These are phyloP conservation scores for Cyphomyrmex costatus DNA, from an alignment of 1,140 invertebrate genomes.

Conservation along the genomic window DNA sequence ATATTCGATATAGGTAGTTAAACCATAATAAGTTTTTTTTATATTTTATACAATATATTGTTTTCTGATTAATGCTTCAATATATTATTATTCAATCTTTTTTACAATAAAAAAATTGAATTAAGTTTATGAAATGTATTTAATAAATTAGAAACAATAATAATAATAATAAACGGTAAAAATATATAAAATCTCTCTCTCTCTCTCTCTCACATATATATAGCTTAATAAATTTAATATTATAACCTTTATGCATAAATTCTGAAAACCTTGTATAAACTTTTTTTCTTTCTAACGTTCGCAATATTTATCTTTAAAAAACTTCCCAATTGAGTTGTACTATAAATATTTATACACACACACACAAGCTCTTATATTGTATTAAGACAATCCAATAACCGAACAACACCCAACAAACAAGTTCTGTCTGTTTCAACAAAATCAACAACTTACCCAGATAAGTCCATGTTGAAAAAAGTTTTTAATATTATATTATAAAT, in stretches of 20 bases:
- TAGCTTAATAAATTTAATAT: neutral
- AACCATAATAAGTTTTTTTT: neutral
- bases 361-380: neutral
- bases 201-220: too few relatives aligned
- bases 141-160: neutral
- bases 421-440: neutral
- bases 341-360: slow-evolving; percentile 27
- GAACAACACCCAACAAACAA: slow-evolving; percentile 1
- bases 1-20: too few relatives aligned
- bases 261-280: neutral
- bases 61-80: slow-evolving; percentile 10
- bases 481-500: too few relatives aligned
- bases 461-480: neutral
- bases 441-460: slow-evolving; percentile 1
- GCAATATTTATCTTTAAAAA: slow-evolving; percentile 14
- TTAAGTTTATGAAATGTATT: neutral
- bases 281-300: neutral
- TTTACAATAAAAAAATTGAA: neutral
- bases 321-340: neutral
- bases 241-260: neutral
- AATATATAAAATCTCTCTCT: neutral
- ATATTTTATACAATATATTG: slow-evolving; percentile 5
- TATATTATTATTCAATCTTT: neutral
- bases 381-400: neutral
- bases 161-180: too few relatives aligned